Evolutionary conservation across 2,113 vertebrate species (phyloP).

Genomic region (Pelodiscus sinensis): DNA sequence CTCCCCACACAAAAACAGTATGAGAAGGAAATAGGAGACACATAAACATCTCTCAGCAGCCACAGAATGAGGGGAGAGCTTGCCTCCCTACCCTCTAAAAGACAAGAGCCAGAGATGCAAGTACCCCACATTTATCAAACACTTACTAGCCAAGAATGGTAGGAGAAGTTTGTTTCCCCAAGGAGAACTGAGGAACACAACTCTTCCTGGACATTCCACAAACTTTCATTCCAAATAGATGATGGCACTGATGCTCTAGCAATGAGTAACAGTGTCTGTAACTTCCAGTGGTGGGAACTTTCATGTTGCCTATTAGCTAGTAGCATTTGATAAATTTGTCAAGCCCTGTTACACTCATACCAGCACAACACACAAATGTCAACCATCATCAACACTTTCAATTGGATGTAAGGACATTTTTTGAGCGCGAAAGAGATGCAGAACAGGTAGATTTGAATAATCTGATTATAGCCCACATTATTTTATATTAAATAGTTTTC

Average conservation of each 20-base stretch:
- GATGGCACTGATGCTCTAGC: neutral
- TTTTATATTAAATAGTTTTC: neutral
- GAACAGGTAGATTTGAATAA: neutral
- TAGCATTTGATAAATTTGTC: neutral
- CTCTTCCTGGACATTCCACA: neutral
- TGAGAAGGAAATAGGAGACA: neutral
- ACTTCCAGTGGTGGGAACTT: neutral
- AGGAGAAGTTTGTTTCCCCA: neutral
- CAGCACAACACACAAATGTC: neutral
- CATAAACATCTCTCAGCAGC: neutral
- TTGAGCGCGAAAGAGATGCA: rapidly evolving
- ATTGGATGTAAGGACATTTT: neutral
- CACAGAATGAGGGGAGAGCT: neutral
- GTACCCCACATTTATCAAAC: neutral
- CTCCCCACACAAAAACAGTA: neutral
- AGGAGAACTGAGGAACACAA: neutral
- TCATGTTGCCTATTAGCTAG: no score
- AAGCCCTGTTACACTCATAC: rapidly evolving
- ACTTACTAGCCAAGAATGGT: neutral
- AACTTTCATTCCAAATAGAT: neutral
- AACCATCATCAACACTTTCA: neutral
- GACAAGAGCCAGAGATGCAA: neutral
- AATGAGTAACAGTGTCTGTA: neutral
- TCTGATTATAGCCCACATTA: neutral
- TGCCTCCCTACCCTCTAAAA: neutral